Base-by-base conservation (phyloP, 2,888 invertebrate genomes). In the Acleris literana region DNA sequence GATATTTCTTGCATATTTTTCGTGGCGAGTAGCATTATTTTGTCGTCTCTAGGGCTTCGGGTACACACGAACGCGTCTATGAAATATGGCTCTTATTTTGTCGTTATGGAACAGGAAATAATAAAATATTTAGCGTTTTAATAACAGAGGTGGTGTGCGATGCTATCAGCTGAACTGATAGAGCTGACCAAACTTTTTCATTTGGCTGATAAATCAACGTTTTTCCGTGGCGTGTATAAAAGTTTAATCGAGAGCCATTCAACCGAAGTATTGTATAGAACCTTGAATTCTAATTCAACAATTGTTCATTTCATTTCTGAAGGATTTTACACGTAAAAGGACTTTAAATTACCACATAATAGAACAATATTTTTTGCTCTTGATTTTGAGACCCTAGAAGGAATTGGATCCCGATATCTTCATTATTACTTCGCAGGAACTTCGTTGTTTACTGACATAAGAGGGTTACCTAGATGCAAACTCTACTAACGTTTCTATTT, bases 91-190 rank as follows among this genome's bases (percentile, higher is more conserved):
- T 53, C 18, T 48, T 20, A 56, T 64, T 61, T 56, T 29, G 39
- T 48, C 57, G 25, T 62, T 62, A 57, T 46, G 20, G 22, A 13
- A 53, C 61, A 51, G 61, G 61, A 62, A 66, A 62, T 48, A 66
- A 61, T 66, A 56, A 62, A 66, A 53, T 52, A 59, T 59, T 48
- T 55, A 33, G n/a, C 5, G 22, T 57, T 66, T 61, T 66, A 66
- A 62, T 62, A 57, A 52, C 25, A 3, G 55, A n/a, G 25, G 20
- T 20, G 17, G 16, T 13, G 13, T 5, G 56, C 46, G 66, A 62
- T 62, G 52, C 33, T 33, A 62, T 62, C 55, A 33, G 17, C 22
- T 33, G 16, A 22, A 51, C 44, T 29, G 16, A 22, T 49, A 55
- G 54, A 43, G 55, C 59, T 29, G 51, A 17, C 17, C 7, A 29